phyloP scores from a whole-genome alignment of 2,888 invertebrate species.

The Caenorhabditis sp. region DNA sequence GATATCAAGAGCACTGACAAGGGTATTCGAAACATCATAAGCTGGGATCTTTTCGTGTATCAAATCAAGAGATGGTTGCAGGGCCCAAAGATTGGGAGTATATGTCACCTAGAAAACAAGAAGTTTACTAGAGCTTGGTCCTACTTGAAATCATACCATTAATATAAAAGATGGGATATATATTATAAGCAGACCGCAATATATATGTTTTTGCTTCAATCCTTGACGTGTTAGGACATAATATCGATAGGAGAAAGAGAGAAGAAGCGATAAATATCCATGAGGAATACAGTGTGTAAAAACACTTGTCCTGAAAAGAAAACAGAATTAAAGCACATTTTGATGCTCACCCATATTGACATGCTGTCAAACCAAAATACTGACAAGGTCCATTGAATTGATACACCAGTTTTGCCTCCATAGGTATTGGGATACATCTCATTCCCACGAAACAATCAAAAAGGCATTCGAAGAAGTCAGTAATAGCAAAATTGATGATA shows the following conservation, averaged over 20 bases:
- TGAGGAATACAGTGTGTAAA: background rate
- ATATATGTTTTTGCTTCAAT: background rate
- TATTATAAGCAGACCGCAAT: background rate
- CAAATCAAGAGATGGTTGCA: background rate
- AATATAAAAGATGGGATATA: background rate
- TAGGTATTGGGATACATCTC: background rate
- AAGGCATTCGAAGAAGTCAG: background rate
- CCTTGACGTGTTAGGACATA: background rate
- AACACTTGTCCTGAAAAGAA: background rate
- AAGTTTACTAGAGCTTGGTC: too few species aligned
- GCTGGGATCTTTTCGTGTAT: background rate
- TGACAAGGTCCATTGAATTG: background rate
- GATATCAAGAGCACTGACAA: background rate
- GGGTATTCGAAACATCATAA: background rate
- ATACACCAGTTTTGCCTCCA: background rate
- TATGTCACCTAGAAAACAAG: too few species aligned
- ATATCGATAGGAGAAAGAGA: background rate
- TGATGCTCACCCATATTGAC: background rate
- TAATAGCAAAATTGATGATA: background rate
- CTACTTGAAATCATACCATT: background rate
- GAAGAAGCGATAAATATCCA: background rate
- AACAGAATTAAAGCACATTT: too few species aligned
- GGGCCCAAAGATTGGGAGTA: too few species aligned
- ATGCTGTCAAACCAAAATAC: background rate
- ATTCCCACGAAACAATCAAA: background rate